These are phyloP conservation scores for Huso huso DNA, from an alignment of 2,797 vertebrate genomes.

Conservation along the genomic window DNA sequence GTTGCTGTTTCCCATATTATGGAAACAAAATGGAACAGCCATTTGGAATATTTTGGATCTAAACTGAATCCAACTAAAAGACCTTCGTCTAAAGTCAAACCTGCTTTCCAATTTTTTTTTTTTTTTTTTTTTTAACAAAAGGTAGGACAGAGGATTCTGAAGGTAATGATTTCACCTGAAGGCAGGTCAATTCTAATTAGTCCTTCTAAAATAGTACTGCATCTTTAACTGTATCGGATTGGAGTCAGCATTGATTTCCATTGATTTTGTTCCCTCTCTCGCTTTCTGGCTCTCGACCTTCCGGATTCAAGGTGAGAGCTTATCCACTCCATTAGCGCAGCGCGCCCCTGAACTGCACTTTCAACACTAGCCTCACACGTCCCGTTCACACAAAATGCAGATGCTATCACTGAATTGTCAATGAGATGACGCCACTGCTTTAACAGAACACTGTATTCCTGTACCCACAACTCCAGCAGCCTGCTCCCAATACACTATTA, in stretches of 20 bases:
- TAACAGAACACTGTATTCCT: too few species aligned
- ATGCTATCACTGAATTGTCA: not conserved
- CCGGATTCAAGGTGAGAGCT: not conserved
- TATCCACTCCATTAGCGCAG: not conserved
- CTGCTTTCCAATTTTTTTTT: not conserved
- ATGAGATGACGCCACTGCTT: too few species aligned
- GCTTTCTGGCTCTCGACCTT: constrained; percentile 3
- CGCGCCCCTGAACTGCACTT: not conserved
- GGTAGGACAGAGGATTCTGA: not conserved
- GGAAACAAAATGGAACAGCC: too few species aligned
- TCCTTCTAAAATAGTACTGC: not conserved
- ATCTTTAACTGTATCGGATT: constrained; percentile 11
- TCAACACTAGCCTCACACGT: not conserved
- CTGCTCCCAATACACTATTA: too few species aligned
- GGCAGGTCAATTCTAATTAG: constrained; percentile 15
- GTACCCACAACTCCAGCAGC: too few species aligned
- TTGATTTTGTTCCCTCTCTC: constrained; percentile 7
- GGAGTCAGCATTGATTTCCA: constrained; percentile 10
- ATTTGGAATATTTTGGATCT: too few species aligned
- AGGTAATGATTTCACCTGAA: constrained; percentile 7
- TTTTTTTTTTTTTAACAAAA: not conserved
- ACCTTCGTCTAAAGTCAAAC: too few species aligned
- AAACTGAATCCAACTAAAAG: too few species aligned
- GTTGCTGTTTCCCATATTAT: too few species aligned
- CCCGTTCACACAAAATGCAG: not conserved